phyloP scores from a whole-genome alignment of 1,140 invertebrate genomes.

The Venturia canescens region DNA sequence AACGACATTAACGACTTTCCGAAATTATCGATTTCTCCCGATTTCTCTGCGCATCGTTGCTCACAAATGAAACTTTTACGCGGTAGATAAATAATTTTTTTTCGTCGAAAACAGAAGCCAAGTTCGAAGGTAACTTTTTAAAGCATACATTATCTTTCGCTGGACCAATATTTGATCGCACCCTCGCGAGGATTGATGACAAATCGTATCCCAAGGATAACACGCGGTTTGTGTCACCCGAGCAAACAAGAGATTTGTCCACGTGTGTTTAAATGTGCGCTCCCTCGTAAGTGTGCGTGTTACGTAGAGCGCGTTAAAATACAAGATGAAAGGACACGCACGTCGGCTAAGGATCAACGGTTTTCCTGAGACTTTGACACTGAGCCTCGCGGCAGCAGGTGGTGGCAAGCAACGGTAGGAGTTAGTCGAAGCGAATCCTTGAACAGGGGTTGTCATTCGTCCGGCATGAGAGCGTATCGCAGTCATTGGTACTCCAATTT shows the following conservation, averaged over 20 bases:
- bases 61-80: background rate
- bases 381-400: constrained; percentile 24
- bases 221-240: background rate
- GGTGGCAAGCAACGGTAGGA: constrained; percentile 13
- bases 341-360: constrained; percentile 27
- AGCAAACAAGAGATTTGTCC: constrained; percentile 26
- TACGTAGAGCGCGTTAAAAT: constrained; percentile 11
- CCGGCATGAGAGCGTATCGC: background rate
- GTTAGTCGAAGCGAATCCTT: background rate
- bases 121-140: background rate
- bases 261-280: constrained; percentile 15
- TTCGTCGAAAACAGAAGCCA: background rate
- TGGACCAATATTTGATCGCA: constrained; percentile 8
- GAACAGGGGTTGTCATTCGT: constrained; percentile 9
- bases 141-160: background rate
- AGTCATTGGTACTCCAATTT: background rate
- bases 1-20: too few species aligned
- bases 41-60: background rate
- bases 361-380: constrained; percentile 27
- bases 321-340: constrained; percentile 17
- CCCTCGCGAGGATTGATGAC: constrained; percentile 13
- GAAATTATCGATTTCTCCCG: background rate
- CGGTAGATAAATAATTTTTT: background rate
- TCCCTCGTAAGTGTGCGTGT: background rate
- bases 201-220: constrained; percentile 20